A percentile compares a stretch with the other conserved stretches of the same genome.
These are phyloP conservation scores for Halisarca cf. caerulea DNA, from an alignment of 37 sponge, comb jelly and placozoan species.

Conservation along the genomic window DNA sequence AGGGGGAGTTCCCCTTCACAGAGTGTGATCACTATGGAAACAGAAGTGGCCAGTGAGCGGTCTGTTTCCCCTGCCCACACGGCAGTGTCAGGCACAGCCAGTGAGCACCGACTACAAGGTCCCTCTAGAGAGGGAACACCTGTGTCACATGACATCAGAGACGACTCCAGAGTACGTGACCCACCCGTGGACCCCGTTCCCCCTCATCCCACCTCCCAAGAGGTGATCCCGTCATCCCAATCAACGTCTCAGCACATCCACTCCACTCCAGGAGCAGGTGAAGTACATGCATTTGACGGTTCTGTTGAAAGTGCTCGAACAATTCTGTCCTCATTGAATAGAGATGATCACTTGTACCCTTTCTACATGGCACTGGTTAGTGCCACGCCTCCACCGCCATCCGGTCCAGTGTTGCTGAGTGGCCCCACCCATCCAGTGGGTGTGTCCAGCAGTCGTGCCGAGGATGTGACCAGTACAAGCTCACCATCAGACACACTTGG, in stretches of 20 bases:
- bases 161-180: background rate
- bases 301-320: slow-evolving; percentile 67
- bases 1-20: slow-evolving; percentile 27
- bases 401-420: background rate
- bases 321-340: slow-evolving; percentile 44
- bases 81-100: background rate
- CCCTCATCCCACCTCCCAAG: slow-evolving; percentile 30
- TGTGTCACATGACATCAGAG: background rate
- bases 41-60: slow-evolving; percentile 24
- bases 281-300: slow-evolving; percentile 45
- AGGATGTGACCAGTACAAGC: slow-evolving; percentile 40
- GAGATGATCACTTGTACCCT: slow-evolving; percentile 74
- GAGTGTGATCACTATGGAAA: slow-evolving; percentile 30
- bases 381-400: slow-evolving; percentile 57
- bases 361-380: slow-evolving; percentile 82
- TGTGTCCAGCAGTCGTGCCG: background rate
- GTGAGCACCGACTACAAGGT: slow-evolving; percentile 7
- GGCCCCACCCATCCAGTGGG: background rate
- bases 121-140: background rate
- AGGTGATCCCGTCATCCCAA: background rate
- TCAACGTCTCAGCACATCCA: background rate
- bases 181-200: slow-evolving; percentile 34
- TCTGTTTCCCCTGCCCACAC: slow-evolving; percentile 7
- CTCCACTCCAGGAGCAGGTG: background rate
- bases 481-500: slow-evolving; percentile 75